Percentiles rank a stretch among this genome's conserved stretches.
Conservation (phyloP, 2,888 invertebrate species). For the Caprella mutica region DNA sequence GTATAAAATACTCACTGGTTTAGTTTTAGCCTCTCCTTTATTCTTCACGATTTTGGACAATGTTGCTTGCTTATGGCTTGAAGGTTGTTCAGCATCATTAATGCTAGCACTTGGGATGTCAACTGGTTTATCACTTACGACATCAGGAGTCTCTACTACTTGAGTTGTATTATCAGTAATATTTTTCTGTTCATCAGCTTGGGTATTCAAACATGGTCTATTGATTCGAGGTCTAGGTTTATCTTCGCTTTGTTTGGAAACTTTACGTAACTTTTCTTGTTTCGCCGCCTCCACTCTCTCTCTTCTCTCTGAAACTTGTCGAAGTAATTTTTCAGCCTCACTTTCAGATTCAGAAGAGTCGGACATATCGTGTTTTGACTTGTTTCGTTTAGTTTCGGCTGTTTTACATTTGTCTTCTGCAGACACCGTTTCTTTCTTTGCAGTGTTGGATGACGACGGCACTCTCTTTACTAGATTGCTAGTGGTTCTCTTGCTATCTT, state of each 20-base stretch:
- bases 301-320: conserved; percentile 26
- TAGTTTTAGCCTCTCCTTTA: conserved; percentile 17
- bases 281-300: conserved; percentile 31
- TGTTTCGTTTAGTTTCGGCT: not conserved
- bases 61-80: conserved; percentile 29
- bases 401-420: conserved; percentile 2
- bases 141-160: not conserved
- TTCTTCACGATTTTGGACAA: conserved; percentile 26
- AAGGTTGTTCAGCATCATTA: conserved; percentile 5
- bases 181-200: not conserved
- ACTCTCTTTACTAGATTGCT: not conserved
- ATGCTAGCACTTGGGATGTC: not conserved
- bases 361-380: conserved; percentile 10
- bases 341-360: conserved; percentile 33
- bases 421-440: conserved; percentile 17
- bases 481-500: conserved; percentile 1
- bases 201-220: not conserved
- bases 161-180: not conserved
- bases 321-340: conserved; percentile 32
- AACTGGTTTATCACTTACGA: not conserved
- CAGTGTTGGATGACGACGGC: not conserved
- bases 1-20: no score
- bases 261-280: conserved; percentile 30
- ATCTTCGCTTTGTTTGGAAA: conserved; percentile 14
- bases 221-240: not conserved